Conservation (phyloP, 2,113 vertebrate species). For the Alethe diademata region DNA sequence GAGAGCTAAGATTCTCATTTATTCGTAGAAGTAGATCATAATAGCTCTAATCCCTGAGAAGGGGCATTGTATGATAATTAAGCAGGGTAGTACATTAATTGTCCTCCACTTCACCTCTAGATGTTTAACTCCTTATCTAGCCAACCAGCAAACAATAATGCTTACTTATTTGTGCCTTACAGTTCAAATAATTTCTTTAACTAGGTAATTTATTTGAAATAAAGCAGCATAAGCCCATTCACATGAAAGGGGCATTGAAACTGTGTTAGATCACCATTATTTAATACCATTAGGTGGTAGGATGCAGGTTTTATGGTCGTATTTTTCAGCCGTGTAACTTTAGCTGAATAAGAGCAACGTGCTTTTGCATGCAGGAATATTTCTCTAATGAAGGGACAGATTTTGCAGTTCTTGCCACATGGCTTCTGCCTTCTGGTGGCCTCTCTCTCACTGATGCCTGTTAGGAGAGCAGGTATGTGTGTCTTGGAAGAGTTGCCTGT, state of each 20-base stretch:
- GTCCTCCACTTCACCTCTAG: constrained; percentile 75
- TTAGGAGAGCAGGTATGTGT: not conserved
- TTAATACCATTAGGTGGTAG: not conserved
- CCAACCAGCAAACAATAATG: constrained; percentile 63
- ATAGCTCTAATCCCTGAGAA: constrained; percentile 69
- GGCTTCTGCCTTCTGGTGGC: not conserved
- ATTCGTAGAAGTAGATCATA: constrained; percentile 60
- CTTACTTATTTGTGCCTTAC: constrained; percentile 57
- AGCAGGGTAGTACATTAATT: constrained; percentile 62
- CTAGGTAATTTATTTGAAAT: constrained; percentile 56
- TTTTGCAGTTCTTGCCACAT: not conserved
- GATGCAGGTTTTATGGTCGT: not conserved
- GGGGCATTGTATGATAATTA: constrained; percentile 72
- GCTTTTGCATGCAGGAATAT: not conserved
- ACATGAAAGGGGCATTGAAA: constrained; percentile 18
- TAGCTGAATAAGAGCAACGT: not conserved
- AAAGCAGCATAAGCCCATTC: not conserved
- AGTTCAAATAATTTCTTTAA: constrained; percentile 49
- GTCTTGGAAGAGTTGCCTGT: not conserved
- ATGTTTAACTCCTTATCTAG: constrained; percentile 72
- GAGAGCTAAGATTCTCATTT: constrained; percentile 69
- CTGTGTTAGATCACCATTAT: not conserved
- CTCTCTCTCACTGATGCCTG: accelerated
- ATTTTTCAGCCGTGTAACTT: not conserved
- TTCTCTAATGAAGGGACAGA: not conserved